These are phyloP conservation scores for Lagria hirta DNA, from an alignment of 2,888 invertebrate genomes.

Conservation along the genomic window DNA sequence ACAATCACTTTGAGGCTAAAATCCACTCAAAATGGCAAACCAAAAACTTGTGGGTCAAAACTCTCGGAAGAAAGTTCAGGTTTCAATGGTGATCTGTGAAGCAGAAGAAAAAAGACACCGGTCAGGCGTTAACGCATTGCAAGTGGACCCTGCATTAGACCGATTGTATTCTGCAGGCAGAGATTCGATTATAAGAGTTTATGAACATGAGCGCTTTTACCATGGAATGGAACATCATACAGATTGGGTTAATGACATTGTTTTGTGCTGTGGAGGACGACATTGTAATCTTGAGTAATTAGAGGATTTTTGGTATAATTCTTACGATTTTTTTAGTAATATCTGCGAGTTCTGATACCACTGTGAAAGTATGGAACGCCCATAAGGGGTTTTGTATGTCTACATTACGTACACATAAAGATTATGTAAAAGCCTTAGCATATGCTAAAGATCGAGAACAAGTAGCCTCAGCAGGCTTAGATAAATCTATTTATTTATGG, in stretches of 20 bases:
- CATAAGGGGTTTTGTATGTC: conserved; percentile 99
- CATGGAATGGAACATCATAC: conserved; percentile 99
- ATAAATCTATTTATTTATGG: conserved; percentile 96
- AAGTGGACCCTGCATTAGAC: conserved; percentile 84
- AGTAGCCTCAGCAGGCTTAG: conserved; percentile 95
- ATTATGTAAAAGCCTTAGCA: conserved; percentile 96
- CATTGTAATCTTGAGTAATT: conserved; percentile 64
- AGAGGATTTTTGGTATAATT: conserved; percentile 7
- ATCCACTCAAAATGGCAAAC: conserved; percentile 49
- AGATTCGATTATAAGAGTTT: conserved; percentile 95
- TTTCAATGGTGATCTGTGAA: conserved; percentile 97
- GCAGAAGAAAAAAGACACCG: conserved; percentile 92
- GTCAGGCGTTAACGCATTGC: conserved; percentile 94
- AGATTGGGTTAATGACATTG: conserved; percentile 99
- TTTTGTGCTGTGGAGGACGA: conserved; percentile 94
- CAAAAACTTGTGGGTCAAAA: conserved; percentile 50
- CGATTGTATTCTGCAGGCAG: conserved; percentile 94
- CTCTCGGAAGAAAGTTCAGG: conserved; percentile 63
- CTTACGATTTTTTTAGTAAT: conserved; percentile 70
- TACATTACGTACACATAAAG: conserved; percentile 95
- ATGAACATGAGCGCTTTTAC: conserved; percentile 83
- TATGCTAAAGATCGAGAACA: conserved; percentile 97
- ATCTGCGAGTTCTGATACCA: conserved; percentile 98
- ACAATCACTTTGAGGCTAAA: too few species aligned
- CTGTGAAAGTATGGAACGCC: conserved; percentile 99